phyloP scores from a whole-genome alignment of 2,113 vertebrate species.

The Campylomormyrus numenius region DNA sequence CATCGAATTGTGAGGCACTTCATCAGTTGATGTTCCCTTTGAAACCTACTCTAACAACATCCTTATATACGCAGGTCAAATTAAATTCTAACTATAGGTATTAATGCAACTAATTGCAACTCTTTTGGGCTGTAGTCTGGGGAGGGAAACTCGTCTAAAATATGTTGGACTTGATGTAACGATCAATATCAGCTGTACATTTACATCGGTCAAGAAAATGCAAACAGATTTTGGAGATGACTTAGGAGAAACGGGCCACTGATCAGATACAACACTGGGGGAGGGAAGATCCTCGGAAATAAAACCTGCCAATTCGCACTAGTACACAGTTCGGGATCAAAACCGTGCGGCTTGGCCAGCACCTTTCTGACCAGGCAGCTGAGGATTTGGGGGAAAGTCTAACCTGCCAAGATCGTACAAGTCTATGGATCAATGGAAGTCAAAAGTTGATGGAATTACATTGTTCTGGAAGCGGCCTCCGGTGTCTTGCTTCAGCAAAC shows the following conservation, averaged over 20 bases:
- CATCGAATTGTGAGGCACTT: neutral
- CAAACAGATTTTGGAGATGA: constrained; percentile 26
- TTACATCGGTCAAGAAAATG: constrained; percentile 17
- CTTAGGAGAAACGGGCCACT: constrained; percentile 46
- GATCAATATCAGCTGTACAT: neutral
- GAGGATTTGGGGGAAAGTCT: constrained; percentile 45
- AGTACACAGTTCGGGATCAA: constrained; percentile 51
- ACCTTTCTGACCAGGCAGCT: constrained; percentile 69
- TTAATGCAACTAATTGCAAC: neutral
- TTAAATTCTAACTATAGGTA: neutral
- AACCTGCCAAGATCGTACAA: constrained; percentile 60
- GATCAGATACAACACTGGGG: constrained; percentile 34
- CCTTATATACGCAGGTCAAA: neutral
- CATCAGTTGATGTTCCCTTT: neutral
- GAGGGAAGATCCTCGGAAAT: constrained; percentile 49
- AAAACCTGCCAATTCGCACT: constrained; percentile 60
- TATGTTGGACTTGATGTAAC: neutral
- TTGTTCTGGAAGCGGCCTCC: constrained; percentile 65
- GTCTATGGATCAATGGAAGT: constrained; percentile 63
- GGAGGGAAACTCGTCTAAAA: neutral
- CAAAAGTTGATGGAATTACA: constrained; percentile 53
- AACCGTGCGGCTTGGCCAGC: constrained; percentile 45
- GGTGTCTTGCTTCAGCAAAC: constrained; percentile 61
- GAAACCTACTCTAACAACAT: neutral
- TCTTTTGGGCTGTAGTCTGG: neutral